Base-by-base conservation (phyloP, 2,797 vertebrate species). In the Notamacropus eugenii region DNA sequence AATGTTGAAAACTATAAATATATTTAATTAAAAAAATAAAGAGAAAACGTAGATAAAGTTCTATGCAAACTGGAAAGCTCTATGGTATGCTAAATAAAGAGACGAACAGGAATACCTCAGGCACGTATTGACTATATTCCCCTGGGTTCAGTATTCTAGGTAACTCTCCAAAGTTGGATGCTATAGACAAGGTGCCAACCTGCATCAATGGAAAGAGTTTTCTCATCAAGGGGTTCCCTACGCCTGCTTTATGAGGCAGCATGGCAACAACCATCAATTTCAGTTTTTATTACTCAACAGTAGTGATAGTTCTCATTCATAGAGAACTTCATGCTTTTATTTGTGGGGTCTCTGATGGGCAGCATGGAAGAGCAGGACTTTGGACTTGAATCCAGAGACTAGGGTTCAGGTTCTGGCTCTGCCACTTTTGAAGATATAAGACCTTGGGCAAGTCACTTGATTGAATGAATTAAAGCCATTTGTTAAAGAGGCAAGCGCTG, bases 351-450 rank as follows among this genome's bases (percentile, higher is more conserved):
- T 40, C 24, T 24, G 1, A 24, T 16, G 9, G 67, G n/a, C n/a
- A 40, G 8, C 19, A 46, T 40, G 67, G 67, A 82, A 46, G n/a
- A 82, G 59, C 55, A 16, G 24, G 31, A 19, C 56, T 90, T 92
- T 57, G 52, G 62, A 27, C 52, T 93, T 24, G 31, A 52, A 28
- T 3, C 5, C n/a, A 29, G n/a, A 90, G 11, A 1, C 93, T 31
- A 29, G 11, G 57, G 4, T 27, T 54, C 13, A 52, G 1, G 19
- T 92, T 55, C 52, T 46, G 93, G 52, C 2, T 93, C 29, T 74
- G 34, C 52, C 9, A 31, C 27, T 95, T 97, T 97, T 97, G 52
- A 31, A 92, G 34, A 22, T 91, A 5, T 24, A 9, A 46, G n/a
- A 92, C 3, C 3, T 55, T 31, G n/a, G 67, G 54, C 57, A 50